Conservation (phyloP, 2,797 vertebrate species). For the Cyclura pinguis region DNA sequence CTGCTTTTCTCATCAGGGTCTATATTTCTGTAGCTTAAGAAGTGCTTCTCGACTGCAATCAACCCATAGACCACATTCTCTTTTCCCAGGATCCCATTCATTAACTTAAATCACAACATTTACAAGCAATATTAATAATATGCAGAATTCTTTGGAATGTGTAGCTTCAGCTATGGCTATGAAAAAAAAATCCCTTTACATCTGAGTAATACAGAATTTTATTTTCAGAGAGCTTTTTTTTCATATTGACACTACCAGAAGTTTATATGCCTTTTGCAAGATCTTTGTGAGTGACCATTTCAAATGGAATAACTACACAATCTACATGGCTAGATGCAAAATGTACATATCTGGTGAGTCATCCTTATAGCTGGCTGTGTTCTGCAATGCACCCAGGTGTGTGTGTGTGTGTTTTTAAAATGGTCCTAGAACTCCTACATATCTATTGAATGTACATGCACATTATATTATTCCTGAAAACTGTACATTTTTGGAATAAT, state of each 20-base stretch:
- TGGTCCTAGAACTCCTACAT: constrained; percentile 43
- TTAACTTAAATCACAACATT: not conserved
- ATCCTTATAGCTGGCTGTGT: not conserved
- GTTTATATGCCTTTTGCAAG: not conserved
- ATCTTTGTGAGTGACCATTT: constrained; percentile 18
- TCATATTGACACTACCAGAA: constrained; percentile 12
- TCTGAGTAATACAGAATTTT: constrained; percentile 17
- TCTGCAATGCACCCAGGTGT: not conserved
- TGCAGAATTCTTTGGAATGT: constrained; percentile 10
- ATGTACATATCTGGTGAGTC: not conserved
- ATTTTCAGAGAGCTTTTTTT: not conserved
- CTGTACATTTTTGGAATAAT: constrained; percentile 41
- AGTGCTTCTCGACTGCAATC: not conserved
- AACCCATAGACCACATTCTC: not conserved
- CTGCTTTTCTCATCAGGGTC: not conserved
- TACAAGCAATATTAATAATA: not conserved
- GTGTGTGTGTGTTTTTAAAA: not conserved
- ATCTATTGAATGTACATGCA: not conserved
- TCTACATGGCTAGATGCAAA: not conserved
- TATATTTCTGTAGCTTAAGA: not conserved
- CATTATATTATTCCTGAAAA: constrained; percentile 40
- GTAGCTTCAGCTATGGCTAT: constrained; percentile 13
- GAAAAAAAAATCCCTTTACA: not conserved
- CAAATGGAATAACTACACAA: not conserved
- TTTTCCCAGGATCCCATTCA: constrained; percentile 3